Evolutionary conservation across 1,140 invertebrate genomes (phyloP).

Genomic region (Brachionus rubens): DNA sequence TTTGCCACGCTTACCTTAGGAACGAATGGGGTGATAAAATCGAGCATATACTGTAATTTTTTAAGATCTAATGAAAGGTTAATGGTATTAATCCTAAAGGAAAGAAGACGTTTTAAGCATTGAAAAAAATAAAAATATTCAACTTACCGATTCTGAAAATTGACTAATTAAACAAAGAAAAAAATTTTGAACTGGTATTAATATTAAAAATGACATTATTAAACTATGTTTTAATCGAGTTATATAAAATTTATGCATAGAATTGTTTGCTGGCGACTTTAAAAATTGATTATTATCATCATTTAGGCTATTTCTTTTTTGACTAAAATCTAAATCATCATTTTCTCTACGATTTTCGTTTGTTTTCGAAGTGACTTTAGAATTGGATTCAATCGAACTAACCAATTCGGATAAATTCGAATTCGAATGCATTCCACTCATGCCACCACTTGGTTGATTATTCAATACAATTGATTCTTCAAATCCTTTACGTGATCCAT

Average conservation of each 20-base stretch:
- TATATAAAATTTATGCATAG: conserved; percentile 26
- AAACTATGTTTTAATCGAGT: conserved; percentile 33
- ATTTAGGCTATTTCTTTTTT: background rate
- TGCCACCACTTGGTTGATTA: background rate
- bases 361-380: background rate
- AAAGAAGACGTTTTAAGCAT: too few relatives aligned
- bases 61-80: too few relatives aligned
- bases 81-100: too few relatives aligned
- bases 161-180: conserved; percentile 9
- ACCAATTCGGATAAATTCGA: conserved; percentile 14
- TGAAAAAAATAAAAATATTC: too few relatives aligned
- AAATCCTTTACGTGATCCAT: background rate
- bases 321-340: background rate
- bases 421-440: background rate
- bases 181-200: conserved; percentile 40
- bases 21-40: too few relatives aligned
- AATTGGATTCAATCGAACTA: background rate
- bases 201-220: conserved; percentile 16
- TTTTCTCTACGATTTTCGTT: background rate
- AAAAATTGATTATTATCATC: conserved; percentile 21
- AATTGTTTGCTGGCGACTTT: background rate
- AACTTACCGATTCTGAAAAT: conserved; percentile 21
- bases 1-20: too few relatives aligned
- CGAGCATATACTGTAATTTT: too few relatives aligned
- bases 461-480: conserved; percentile 31